Evolutionary conservation across 2,888 invertebrate genomes (phyloP).

Genomic region (Netelia fuscicornis): DNA sequence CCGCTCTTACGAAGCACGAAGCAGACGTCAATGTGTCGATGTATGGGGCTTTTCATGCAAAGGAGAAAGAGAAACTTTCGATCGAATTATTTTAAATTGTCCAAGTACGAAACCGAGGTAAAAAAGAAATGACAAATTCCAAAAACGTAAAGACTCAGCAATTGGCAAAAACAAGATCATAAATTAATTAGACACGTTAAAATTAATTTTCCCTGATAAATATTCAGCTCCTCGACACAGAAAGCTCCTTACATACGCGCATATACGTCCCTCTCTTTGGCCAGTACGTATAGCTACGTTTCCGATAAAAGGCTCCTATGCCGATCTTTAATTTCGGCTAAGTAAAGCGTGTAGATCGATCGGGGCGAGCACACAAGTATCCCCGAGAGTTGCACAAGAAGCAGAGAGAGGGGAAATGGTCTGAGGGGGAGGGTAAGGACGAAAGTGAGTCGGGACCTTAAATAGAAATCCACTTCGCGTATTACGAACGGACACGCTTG

Average conservation of each 20-base stretch:
- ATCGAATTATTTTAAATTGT: neutral
- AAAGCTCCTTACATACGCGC: conserved; percentile 25
- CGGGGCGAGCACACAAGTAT: conserved; percentile 41
- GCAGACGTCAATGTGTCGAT: neutral
- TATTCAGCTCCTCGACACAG: neutral
- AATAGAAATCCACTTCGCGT: conserved; percentile 70
- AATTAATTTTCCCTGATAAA: no score
- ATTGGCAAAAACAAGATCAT: no score
- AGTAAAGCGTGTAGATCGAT: conserved; percentile 72
- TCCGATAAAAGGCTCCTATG: conserved; percentile 62
- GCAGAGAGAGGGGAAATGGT: conserved; percentile 5
- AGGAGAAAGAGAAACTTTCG: neutral
- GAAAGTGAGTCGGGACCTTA: conserved; percentile 65
- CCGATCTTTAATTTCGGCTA: conserved; percentile 76
- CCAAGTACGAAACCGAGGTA: no score
- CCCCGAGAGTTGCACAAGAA: conserved; percentile 17
- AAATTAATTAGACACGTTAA: no score
- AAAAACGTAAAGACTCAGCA: no score
- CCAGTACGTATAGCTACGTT: conserved; percentile 52
- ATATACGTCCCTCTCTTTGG: conserved; percentile 30
- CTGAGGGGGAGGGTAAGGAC: conserved; percentile 27
- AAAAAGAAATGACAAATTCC: no score
- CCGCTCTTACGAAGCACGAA: conserved; percentile 1
- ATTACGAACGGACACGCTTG: conserved; percentile 65
- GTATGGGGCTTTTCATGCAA: neutral